Evolutionary conservation across 2,888 invertebrate species (phyloP).

Genomic region (Drosophila hamatofila): DNA sequence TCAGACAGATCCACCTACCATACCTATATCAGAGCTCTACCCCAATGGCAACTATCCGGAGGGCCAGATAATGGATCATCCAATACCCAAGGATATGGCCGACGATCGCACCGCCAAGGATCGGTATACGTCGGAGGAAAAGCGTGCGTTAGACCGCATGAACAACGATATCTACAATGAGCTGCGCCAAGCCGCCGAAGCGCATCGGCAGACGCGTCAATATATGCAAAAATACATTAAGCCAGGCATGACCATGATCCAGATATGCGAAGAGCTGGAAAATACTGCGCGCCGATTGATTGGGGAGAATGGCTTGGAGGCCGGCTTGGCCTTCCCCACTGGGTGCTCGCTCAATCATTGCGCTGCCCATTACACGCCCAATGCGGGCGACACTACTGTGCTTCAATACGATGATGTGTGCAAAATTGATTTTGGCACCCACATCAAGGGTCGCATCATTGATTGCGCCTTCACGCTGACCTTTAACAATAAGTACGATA

Average conservation of each 20-base stretch:
- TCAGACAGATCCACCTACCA: constrained; percentile 94
- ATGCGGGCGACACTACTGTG: constrained; percentile 98
- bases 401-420: constrained; percentile 98
- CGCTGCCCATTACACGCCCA: constrained; percentile 99
- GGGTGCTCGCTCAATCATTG: constrained; percentile 99
- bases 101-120: constrained; percentile 95
- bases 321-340: constrained; percentile 98
- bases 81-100: constrained; percentile 86
- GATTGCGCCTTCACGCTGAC: constrained; percentile 99
- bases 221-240: constrained; percentile 96
- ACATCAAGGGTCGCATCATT: constrained; percentile 98
- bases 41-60: constrained; percentile 94
- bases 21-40: constrained; percentile 94
- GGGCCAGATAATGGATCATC: constrained; percentile 95
- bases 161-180: constrained; percentile 94
- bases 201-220: constrained; percentile 93
- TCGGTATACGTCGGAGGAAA: constrained; percentile 94
- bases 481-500: constrained; percentile 98
- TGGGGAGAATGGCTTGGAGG: constrained; percentile 96
- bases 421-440: constrained; percentile 99
- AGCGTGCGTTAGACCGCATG: constrained; percentile 94
- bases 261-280: constrained; percentile 98
- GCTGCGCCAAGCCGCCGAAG: constrained; percentile 98
- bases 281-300: constrained; percentile 95
- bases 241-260: constrained; percentile 99